Evolutionary conservation across 2,888 invertebrate genomes (phyloP).

Genomic region (Cheilosia vernalis): DNA sequence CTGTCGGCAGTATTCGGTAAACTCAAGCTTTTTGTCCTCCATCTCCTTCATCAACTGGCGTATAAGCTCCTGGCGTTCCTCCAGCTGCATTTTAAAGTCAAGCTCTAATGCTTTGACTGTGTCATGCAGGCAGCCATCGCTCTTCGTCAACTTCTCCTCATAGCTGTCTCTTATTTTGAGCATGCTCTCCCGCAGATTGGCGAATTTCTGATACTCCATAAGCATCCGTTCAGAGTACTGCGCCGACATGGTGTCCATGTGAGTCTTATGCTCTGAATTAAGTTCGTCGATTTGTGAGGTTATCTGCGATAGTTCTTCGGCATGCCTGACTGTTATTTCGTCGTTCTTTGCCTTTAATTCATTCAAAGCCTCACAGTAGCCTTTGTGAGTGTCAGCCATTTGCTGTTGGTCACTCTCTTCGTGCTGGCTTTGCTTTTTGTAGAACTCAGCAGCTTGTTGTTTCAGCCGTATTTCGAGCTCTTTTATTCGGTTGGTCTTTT

Average conservation of each 20-base stretch:
- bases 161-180: conserved; percentile 87
- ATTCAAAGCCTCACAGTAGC: conserved; percentile 92
- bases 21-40: conserved; percentile 82
- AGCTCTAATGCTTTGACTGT: conserved; percentile 84
- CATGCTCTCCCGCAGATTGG: conserved; percentile 87
- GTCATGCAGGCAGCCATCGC: conserved; percentile 84
- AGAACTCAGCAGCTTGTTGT: conserved; percentile 94
- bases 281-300: conserved; percentile 90
- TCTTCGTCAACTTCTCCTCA: conserved; percentile 86
- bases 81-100: conserved; percentile 85
- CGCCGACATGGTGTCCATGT: conserved; percentile 88
- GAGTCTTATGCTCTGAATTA: conserved; percentile 87
- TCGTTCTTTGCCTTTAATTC: conserved; percentile 87
- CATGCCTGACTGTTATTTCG: conserved; percentile 87
- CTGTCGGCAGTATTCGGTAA: conserved; percentile 82
- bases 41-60: conserved; percentile 85
- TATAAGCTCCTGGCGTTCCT: conserved; percentile 86
- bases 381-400: conserved; percentile 91
- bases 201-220: conserved; percentile 94
- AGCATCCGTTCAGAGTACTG: conserved; percentile 93
- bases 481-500: conserved; percentile 88
- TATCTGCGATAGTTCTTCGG: conserved; percentile 89
- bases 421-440: conserved; percentile 92
- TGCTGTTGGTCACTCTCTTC: conserved; percentile 92
- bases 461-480: conserved; percentile 87